Evolutionary conservation across 2,888 invertebrate species (phyloP), one percentile per base, ranked within the genome.

Genomic region (Fragum sueziense): DNA sequence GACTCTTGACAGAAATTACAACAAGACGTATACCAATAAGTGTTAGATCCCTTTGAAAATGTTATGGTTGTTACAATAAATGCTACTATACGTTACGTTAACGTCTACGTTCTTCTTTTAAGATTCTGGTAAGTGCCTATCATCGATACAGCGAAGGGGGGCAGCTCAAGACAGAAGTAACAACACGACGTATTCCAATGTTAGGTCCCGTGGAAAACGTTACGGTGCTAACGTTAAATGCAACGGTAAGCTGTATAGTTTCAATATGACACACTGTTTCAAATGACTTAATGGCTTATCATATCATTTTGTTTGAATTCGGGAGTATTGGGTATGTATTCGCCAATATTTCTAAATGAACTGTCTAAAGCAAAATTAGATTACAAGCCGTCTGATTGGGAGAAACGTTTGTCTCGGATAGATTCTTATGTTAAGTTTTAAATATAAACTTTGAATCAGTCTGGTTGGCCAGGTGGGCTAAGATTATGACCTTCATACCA

Each of bases 61-160:
- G 80, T 90, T 1, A 71, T 59, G 14, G 72, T 87, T 7, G 75
- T 34, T 0, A 75, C 79, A 4, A 31, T 87, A 7, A 89, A 88
- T 62, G 69, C 80, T 27, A 84, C 88, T 70, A 88, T 90, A 82
- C 51, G 85, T 52, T 52, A n/a, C n/a, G n/a, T n/a, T n/a, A n/a
- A n/a, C 25, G 59, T 4, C 25, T 2, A n/a, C 17, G 1, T 57
- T 57, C 25, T 6, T 1, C 25, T 57, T 41, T 51, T 14, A 31
- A 80, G 80, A 37, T 76, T 4, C 29, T 62, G n/a, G 76, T 87
- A n/a, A 71, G 79, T 3, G 84, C 87, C 0, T 85, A 75, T 70
- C 78, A 85, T 72, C 71, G 81, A 31, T 74, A 74, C 33, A 73
- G 79, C 2, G 74, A 81, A 41, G 84, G 87, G 31, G 80, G 71